Evolutionary conservation across 92 coral and sea anemone species (phyloP).

Genomic region (Plumapathes pennacea): DNA sequence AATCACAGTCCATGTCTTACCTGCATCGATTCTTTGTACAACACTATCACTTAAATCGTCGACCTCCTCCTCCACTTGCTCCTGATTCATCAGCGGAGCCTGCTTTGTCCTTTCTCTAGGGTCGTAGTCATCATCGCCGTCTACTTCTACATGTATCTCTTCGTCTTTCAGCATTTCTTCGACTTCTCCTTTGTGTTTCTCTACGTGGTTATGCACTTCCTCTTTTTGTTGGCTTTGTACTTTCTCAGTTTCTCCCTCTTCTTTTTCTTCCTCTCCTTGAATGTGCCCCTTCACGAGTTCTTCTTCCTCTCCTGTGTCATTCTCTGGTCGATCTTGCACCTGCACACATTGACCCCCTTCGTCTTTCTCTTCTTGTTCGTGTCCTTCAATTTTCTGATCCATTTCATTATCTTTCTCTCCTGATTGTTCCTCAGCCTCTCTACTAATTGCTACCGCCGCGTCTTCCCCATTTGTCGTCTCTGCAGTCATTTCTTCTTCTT

Average conservation of each 20-base stretch:
- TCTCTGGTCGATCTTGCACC: neutral
- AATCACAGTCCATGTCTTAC: neutral
- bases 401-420: neutral
- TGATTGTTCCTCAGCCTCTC: neutral
- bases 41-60: neutral
- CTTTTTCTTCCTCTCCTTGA: neutral
- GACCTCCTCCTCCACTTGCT: no score
- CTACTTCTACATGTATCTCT: neutral
- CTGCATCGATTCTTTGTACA: neutral
- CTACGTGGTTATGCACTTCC: neutral
- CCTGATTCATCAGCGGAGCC: no score
- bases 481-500: neutral
- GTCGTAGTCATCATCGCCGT: neutral
- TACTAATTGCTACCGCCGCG: neutral
- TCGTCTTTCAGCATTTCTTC: neutral
- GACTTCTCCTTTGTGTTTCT: neutral
- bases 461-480: neutral
- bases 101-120: no score
- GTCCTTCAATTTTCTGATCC: neutral
- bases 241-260: neutral
- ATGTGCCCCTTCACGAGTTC: neutral
- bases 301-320: neutral
- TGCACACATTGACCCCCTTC: neutral
- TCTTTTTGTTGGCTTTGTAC: neutral
- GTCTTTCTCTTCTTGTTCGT: neutral